Conservation (phyloP, 2,797 vertebrate species). For the Hypotaenidia okinawae region DNA sequence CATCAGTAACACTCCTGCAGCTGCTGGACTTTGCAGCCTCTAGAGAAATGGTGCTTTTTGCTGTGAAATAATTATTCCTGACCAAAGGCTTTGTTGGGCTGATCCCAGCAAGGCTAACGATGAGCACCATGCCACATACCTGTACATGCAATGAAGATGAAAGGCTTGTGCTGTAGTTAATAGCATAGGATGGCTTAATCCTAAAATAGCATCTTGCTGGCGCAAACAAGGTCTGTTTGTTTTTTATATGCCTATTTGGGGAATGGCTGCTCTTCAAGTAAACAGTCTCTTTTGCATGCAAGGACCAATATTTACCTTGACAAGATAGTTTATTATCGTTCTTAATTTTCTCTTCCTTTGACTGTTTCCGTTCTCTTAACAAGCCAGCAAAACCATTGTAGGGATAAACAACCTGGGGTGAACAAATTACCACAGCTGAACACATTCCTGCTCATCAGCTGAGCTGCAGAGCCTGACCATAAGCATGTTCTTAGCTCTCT, state of each 20-base stretch:
- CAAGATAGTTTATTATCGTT: slow-evolving; percentile 64
- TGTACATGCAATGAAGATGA: not conserved
- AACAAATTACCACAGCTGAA: not conserved
- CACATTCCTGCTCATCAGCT: not conserved
- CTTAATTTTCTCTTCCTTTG: slow-evolving; percentile 46
- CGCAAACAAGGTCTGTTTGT: slow-evolving; percentile 42
- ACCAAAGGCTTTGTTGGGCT: not conserved
- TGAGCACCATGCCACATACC: not conserved
- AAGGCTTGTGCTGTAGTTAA: not conserved
- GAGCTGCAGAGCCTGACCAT: not conserved
- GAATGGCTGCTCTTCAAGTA: slow-evolving; percentile 23
- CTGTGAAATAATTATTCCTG: not conserved
- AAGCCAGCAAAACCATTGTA: not conserved
- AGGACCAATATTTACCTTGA: slow-evolving; percentile 48
- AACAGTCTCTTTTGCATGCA: slow-evolving; percentile 8
- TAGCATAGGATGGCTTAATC: slow-evolving; percentile 2
- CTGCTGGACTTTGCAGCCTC: not conserved
- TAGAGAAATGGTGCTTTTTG: not conserved
- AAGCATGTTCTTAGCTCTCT: not conserved
- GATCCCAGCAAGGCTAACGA: not conserved
- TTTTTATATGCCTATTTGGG: slow-evolving; percentile 31
- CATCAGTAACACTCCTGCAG: not conserved
- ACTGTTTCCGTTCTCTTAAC: slow-evolving; percentile 28
- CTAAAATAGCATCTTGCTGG: slow-evolving; percentile 35
- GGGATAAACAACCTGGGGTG: slow-evolving; percentile 26